Evolutionary conservation across 2,888 invertebrate species (phyloP).

Genomic region (Drosophila borealis): DNA sequence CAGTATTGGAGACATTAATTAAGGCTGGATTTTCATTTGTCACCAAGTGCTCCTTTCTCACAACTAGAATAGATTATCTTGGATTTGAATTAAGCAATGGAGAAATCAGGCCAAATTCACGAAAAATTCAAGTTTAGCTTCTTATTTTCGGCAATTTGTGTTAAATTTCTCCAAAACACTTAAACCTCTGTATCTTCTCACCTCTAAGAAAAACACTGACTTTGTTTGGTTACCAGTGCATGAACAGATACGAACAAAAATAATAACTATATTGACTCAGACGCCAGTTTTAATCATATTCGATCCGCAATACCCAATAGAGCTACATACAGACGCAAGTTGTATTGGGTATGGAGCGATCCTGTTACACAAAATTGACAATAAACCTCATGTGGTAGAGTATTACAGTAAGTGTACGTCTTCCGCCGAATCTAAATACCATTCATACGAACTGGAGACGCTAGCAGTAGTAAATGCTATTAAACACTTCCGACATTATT

Average conservation of each 20-base stretch:
- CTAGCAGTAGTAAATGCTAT: too few species aligned
- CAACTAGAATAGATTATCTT: conserved; percentile 14
- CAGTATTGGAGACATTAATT: too few species aligned
- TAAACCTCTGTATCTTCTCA: conserved; percentile 1
- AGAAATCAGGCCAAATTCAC: conserved; percentile 11
- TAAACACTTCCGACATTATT: too few species aligned
- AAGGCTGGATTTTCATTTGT: too few species aligned
- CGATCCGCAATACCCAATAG: conserved; percentile 16
- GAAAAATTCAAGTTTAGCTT: neutral
- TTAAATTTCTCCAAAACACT: too few species aligned
- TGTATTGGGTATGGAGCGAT: neutral
- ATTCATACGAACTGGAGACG: too few species aligned
- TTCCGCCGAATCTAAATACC: too few species aligned
- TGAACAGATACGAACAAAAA: conserved; percentile 9
- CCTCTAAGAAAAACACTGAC: conserved; percentile 5
- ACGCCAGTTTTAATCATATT: conserved; percentile 21
- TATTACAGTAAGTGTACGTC: too few species aligned
- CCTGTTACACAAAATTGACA: neutral
- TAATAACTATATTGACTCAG: conserved; percentile 12
- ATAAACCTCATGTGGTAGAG: too few species aligned
- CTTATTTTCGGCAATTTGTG: too few species aligned
- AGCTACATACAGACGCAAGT: conserved; percentile 4
- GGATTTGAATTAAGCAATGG: conserved; percentile 15
- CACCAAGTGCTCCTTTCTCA: conserved; percentile 11
- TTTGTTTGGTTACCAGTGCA: conserved; percentile 11